phyloP scores from a whole-genome alignment of 2,797 vertebrate genomes.

The Xiphorhynchus erythropygius region DNA sequence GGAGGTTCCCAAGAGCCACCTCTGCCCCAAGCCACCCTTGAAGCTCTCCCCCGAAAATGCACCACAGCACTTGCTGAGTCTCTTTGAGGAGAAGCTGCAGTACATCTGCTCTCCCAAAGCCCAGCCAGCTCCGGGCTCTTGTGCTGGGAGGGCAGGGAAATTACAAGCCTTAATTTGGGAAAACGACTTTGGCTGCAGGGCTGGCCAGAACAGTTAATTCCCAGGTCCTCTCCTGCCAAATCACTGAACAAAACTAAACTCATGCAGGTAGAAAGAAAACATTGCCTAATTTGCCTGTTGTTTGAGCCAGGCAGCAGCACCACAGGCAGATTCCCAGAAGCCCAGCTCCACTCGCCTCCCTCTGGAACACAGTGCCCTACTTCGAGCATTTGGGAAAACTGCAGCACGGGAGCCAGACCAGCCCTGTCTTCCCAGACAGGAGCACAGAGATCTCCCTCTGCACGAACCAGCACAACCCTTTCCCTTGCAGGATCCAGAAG shows the following conservation, averaged over 20 bases:
- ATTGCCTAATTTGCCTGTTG: neutral
- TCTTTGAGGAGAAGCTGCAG: neutral
- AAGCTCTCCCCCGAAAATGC: neutral
- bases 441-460: neutral
- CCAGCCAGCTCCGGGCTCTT: neutral
- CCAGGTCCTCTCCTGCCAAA: neutral
- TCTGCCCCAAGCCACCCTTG: neutral
- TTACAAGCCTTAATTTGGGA: neutral
- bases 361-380: constrained; percentile 70
- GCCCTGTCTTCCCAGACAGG: constrained; percentile 15
- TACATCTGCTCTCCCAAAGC: neutral
- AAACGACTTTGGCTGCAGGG: neutral
- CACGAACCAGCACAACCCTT: neutral
- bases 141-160: neutral
- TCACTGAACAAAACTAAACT: neutral
- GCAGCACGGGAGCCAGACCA: constrained; percentile 1
- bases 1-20: neutral
- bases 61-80: neutral
- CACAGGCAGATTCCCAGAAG: neutral
- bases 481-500: neutral
- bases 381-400: constrained; percentile 53
- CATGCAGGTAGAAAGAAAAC: neutral
- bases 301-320: neutral
- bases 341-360: neutral
- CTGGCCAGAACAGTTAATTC: neutral